Conservation (phyloP, 1,140 invertebrate genomes). For the Ruditapes philippinarum region DNA sequence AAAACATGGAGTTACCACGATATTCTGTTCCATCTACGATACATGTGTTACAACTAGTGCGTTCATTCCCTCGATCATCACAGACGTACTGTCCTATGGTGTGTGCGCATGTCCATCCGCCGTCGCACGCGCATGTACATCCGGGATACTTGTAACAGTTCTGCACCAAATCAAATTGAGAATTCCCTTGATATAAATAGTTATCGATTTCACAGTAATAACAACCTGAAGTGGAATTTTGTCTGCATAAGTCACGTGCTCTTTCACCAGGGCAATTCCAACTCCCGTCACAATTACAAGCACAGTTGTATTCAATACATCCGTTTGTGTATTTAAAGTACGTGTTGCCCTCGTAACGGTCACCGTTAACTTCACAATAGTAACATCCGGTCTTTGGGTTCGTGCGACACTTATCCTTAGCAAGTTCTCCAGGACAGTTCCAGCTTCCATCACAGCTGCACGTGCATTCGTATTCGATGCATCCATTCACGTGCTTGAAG, state of each 20-base stretch:
- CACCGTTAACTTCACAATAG: conserved; percentile 69
- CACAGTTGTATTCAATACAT: conserved; percentile 73
- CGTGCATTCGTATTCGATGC: conserved; percentile 50
- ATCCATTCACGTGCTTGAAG: conserved; percentile 71
- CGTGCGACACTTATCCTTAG: background rate
- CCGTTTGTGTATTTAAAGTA: conserved; percentile 71
- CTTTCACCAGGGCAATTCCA: conserved; percentile 74
- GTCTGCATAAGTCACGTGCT: conserved; percentile 69
- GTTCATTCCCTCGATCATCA: background rate
- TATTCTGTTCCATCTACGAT: conserved; percentile 12
- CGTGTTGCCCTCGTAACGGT: conserved; percentile 65
- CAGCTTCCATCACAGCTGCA: conserved; percentile 74
- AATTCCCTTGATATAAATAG: conserved; percentile 70
- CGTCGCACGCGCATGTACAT: conserved; percentile 74
- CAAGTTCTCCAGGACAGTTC: conserved; percentile 67
- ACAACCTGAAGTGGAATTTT: conserved; percentile 26
- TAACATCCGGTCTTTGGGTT: conserved; percentile 35
- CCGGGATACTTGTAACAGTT: conserved; percentile 71
- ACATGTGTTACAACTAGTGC: conserved; percentile 20
- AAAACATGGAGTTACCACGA: conserved; percentile 49
- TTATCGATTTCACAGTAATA: conserved; percentile 68
- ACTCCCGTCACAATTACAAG: conserved; percentile 73
- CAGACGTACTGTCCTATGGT: conserved; percentile 70
- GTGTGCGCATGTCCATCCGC: conserved; percentile 73
- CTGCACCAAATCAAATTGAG: conserved; percentile 70